Evolutionary conservation across 2,888 invertebrate genomes (phyloP).

Genomic region (Hirtodrosophila alboralis): DNA sequence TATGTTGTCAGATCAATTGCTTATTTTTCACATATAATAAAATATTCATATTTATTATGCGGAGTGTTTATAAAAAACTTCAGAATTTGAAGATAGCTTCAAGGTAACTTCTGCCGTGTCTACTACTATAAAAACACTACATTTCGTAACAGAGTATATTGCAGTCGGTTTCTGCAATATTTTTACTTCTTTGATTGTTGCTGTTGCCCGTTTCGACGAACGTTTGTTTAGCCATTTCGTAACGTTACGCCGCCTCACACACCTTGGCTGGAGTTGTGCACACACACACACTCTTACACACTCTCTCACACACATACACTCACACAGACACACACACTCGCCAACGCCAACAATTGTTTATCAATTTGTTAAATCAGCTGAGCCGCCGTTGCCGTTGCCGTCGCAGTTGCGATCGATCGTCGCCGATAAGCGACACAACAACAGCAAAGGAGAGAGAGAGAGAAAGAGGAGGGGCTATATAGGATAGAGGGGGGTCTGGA

Average conservation of each 20-base stretch:
- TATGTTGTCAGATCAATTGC: no score
- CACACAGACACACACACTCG: slow-evolving; percentile 30
- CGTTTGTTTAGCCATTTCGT: slow-evolving; percentile 80
- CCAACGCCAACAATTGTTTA: slow-evolving; percentile 81
- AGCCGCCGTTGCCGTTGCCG: slow-evolving; percentile 54
- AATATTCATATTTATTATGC: no score
- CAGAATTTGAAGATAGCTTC: no score
- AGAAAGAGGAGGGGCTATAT: neutral
- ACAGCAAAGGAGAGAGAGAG: slow-evolving; percentile 8
- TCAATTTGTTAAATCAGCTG: slow-evolving; percentile 79
- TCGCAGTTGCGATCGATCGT: slow-evolving; percentile 70
- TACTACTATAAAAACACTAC: no score
- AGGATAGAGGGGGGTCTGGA: slow-evolving; percentile 1
- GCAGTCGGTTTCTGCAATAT: no score
- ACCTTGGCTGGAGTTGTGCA: slow-evolving; percentile 15
- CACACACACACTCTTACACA: slow-evolving; percentile 30
- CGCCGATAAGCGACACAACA: slow-evolving; percentile 72
- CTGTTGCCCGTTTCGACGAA: slow-evolving; percentile 47
- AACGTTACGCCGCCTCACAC: slow-evolving; percentile 69
- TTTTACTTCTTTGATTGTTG: slow-evolving; percentile 61
- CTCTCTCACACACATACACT: slow-evolving; percentile 16
- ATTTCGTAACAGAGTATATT: no score
- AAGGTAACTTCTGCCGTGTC: no score
- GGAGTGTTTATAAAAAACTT: no score
- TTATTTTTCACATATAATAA: no score